Evolutionary conservation across 2,113 vertebrate species (phyloP), one percentile per base, ranked within the genome.

Genomic region (Saguinus imperator): DNA sequence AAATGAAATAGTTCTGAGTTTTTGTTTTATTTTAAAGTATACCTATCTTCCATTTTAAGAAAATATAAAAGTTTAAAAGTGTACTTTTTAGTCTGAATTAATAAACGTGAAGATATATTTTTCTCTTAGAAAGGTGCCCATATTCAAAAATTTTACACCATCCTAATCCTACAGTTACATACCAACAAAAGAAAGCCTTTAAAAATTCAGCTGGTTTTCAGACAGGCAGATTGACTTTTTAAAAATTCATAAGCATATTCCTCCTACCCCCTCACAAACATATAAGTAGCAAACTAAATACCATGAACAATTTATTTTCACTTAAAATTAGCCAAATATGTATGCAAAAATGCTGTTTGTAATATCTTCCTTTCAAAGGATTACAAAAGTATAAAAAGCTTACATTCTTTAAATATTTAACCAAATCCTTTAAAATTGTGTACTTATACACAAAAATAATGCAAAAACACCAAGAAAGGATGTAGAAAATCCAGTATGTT

Each of bases 21-120:
- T 94, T 96, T 96, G 86, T 75, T 97, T 96, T 96, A 11, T 92
- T 94, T 37, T 73, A n/a, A 91, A 80, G 85, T 64, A 23, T 45
- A 95, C 40, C 52, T 91, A 29, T 57, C 48, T 89, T 32, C 72
- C 21, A 70, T 87, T 91, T 87, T 91, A 88, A 94, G 76, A 91
- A 86, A 87, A 93, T 82, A 58, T 45, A 89, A 87, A 89, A 55
- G 45, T 94, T 81, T 50, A 17, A 83, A 61, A 86, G 57, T 93
- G 68, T 93, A 72, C 87, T 94, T 97, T 95, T 96, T 79, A 95
- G 37, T 18, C 52, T 66, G 73, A 94, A 96, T 87, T 76, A 85
- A 81, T 32, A 72, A 6, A 72, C 43, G 32, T 66, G 37, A 95
- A 92, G 35, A 66, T n/a, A 64, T 2, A 14, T 45, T 20, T 85